Conservation (phyloP, 2,113 vertebrate genomes). For the Tragelaphus buxtoni region DNA sequence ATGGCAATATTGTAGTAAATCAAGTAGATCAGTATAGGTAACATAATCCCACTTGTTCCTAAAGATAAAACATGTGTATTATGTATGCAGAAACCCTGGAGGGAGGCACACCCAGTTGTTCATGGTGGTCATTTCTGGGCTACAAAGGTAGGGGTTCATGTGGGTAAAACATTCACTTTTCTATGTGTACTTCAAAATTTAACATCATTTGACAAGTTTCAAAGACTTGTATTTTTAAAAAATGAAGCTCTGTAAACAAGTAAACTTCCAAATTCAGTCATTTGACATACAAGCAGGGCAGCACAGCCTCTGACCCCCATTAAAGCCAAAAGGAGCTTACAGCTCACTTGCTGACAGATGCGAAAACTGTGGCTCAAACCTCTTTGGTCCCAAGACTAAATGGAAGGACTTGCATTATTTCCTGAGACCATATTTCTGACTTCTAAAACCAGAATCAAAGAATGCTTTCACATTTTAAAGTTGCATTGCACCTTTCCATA, state of each 20-base stretch:
- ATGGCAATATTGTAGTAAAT: neutral
- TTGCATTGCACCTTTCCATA: neutral
- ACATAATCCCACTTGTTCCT: neutral
- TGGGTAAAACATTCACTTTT: neutral
- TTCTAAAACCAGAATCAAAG: neutral
- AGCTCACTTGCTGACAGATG: too few species aligned
- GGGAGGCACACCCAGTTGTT: neutral
- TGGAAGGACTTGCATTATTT: neutral
- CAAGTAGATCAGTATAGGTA: neutral
- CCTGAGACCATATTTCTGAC: neutral
- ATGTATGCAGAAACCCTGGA: neutral
- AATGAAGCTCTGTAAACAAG: neutral
- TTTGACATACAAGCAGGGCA: neutral
- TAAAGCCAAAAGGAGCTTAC: neutral
- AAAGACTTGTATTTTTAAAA: neutral
- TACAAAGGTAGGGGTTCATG: neutral
- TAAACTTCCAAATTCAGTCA: neutral
- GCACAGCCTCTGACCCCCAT: too few species aligned
- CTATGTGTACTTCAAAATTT: neutral
- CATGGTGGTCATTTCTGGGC: neutral
- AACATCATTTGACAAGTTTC: neutral
- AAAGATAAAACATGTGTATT: neutral
- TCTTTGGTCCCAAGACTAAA: neutral
- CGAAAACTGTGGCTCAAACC: neutral
- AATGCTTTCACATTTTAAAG: neutral